Evolutionary conservation across 2,888 invertebrate species (phyloP).

Genomic region (Lasioglossum marginatum): DNA sequence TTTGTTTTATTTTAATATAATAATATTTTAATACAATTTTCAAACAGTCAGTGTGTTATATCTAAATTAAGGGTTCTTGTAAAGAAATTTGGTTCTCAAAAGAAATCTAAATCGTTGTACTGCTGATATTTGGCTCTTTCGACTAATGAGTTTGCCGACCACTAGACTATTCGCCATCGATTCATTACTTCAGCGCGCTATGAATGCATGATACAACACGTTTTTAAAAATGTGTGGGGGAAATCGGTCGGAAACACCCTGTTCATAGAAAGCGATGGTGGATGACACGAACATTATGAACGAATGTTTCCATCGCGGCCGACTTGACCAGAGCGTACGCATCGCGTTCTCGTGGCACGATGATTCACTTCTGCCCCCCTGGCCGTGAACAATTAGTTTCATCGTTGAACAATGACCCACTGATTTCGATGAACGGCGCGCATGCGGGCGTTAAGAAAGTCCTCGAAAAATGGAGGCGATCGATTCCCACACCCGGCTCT

Average conservation of each 20-base stretch:
- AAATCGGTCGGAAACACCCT: background rate
- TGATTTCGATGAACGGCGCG: slow-evolving; percentile 31
- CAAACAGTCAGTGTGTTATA: too few species aligned
- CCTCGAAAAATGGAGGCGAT: slow-evolving; percentile 26
- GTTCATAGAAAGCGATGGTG: background rate
- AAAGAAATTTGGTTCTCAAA: too few species aligned
- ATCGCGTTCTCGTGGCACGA: background rate
- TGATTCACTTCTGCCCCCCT: slow-evolving; percentile 32
- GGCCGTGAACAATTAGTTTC: slow-evolving; percentile 30
- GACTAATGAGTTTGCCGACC: too few species aligned
- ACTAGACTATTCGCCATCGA: background rate
- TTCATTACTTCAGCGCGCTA: background rate
- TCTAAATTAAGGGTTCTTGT: too few species aligned
- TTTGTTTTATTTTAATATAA: too few species aligned
- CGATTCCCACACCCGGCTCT: background rate
- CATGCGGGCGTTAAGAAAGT: slow-evolving; percentile 31
- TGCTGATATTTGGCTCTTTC: too few species aligned
- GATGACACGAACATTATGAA: background rate
- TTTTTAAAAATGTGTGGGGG: background rate
- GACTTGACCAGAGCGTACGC: background rate
- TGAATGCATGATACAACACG: background rate
- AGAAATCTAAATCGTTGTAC: too few species aligned
- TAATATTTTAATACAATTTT: too few species aligned
- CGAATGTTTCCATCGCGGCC: background rate
- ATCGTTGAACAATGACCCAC: slow-evolving; percentile 30